Percentiles rank a stretch among this genome's conserved stretches.
Conservation (phyloP, 1,140 invertebrate genomes). For the Drosophila pachea region DNA sequence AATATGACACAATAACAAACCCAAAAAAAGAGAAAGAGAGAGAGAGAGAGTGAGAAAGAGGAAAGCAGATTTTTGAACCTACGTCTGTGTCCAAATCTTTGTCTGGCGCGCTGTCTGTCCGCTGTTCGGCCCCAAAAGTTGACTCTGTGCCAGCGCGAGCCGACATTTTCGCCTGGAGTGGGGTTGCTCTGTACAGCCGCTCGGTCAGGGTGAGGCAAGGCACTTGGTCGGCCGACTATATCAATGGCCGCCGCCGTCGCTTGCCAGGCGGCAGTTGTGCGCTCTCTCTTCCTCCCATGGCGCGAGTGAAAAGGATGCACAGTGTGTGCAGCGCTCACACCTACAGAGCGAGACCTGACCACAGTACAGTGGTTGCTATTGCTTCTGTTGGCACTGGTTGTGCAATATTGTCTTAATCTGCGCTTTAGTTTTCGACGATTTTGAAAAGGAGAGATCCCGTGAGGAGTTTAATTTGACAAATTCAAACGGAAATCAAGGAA, state of each 20-base stretch:
- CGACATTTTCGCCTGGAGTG: not conserved
- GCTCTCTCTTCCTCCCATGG: conserved; percentile 32
- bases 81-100: not conserved
- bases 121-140: not conserved
- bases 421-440: no score
- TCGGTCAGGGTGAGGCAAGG: conserved; percentile 14
- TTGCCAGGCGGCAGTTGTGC: conserved; percentile 9
- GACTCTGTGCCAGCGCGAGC: not conserved
- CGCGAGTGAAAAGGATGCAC: conserved; percentile 51
- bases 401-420: conserved; percentile 26
- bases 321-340: conserved; percentile 18
- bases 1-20: conserved; percentile 40
- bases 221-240: conserved; percentile 53
- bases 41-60: no score
- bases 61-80: conserved; percentile 54
- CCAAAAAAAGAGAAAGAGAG: no score
- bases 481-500: no score
- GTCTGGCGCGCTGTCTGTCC: not conserved
- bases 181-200: conserved; percentile 7
- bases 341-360: not conserved
- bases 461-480: no score
- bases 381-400: conserved; percentile 23
- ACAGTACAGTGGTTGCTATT: conserved; percentile 27
- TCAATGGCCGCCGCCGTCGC: conserved; percentile 71
- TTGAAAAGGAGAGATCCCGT: no score